Evolutionary conservation across 2,888 invertebrate species (phyloP), one percentile per base, ranked within the genome.

Genomic region (Heliothis peltigera): DNA sequence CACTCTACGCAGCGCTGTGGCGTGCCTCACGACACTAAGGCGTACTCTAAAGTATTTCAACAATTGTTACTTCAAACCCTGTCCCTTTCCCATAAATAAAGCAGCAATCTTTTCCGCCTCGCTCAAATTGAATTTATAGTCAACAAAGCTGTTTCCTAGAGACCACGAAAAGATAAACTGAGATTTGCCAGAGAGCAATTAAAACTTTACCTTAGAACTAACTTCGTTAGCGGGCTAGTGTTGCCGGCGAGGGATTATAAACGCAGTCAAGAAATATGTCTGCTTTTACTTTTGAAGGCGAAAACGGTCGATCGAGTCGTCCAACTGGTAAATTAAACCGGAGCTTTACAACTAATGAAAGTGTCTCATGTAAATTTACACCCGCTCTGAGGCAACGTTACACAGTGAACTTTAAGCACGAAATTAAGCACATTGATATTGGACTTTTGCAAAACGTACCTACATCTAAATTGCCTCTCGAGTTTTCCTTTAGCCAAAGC

Each of bases 181-280:
- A 92, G 92, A 91, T 93, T 92, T 93, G 90, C 92, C 86, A 84
- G 90, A 85, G 90, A 91, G 93, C 94, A 94, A 94, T 94, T 94
- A 94, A 94, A 94, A 94, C 92, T 94, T 94, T 93, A 94, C 91
- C 92, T 93, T 89, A 87, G 87, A 91, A 92, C 91, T 91, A 92
- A 93, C 87, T 93, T 93, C 89, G 93, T 94, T 93, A 91, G 89
- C 89, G 68, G 76, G 84, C 87, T 91, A 91, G 91, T 91, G 91
- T 91, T 91, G 85, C 87, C 85, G 79, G 74, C 83, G 81, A 86
- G 83, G 85, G 87, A 88, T 91, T 90, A 91, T 91, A 88, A 89
- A 85, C 87, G 87, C 80, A 84, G 83, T 74, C 74, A 84, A 87
- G 90, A 91, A 92, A 92, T 92, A 91, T 91, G 88, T 90, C 84